Base-by-base conservation (phyloP, 1,140 invertebrate species). In the Orius laevigatus region DNA sequence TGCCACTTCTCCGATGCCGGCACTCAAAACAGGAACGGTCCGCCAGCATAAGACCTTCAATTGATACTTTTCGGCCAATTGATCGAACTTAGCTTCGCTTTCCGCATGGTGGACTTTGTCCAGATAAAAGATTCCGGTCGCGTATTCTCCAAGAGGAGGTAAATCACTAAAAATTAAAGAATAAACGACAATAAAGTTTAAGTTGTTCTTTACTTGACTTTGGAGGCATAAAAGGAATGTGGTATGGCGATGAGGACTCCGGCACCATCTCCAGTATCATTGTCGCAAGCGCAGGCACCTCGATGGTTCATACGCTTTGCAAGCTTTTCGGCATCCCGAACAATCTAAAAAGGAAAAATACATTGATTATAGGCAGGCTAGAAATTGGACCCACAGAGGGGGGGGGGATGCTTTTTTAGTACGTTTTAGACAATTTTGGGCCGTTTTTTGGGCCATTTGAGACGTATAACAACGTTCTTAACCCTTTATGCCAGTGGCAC, bases 181-280 rank as follows among this genome's bases (percentile, higher is more conserved):
- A 25, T 25, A 3, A 25, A 25, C 8, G 8, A 25, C 25, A 25
- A 25, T 25, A 25, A 25, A 4, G 8, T 8, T 25, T 25, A 25
- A 25, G 25, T 4, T 4, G 8, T 25, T 46, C 57, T 61, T 67
- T 69, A 84, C 84, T 76, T 76, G 57, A 94, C 70, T 64, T 85
- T 77, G 55, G 80, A 75, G 53, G 73, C 70, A 69, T 96, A 98
- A 60, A 93, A 83, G 55, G 81, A 74, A 66, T 99, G 91, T 15
- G 95, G 95, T 62, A 98, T 96, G 52, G 90, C 90, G 40, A 86
- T 85, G 53, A 98, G 72, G 18, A 98, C 84, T 48, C 95, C 95
- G 56, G 95, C 94, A 41, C 95, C 95, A 66, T 98, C 95, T 40
- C 95, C 95, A 12, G 93, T 95, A 63, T 97, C 91, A 68, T 98